Conservation (phyloP, 2,888 invertebrate genomes). For the Tiliacea aurago region DNA sequence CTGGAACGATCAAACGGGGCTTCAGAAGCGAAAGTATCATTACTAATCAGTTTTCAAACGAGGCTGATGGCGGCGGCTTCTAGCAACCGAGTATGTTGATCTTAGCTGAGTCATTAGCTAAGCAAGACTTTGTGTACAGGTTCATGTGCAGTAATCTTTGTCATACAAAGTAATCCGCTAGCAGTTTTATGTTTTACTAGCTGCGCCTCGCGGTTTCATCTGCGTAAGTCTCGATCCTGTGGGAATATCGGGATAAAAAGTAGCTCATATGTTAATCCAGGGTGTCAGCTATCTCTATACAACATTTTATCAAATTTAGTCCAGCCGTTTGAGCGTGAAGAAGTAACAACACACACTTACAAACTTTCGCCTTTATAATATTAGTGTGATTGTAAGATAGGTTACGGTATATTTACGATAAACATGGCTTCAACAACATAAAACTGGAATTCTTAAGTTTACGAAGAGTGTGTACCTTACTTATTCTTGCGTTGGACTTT, state of each 20-base stretch:
- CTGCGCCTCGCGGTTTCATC: too few relatives aligned
- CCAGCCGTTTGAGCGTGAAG: too few relatives aligned
- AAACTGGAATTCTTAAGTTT: neutral
- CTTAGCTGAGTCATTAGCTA: neutral
- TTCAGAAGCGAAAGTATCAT: constrained; percentile 10
- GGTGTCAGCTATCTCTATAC: too few relatives aligned
- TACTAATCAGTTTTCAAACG: constrained; percentile 5
- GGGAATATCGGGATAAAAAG: too few relatives aligned
- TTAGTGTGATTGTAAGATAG: too few relatives aligned
- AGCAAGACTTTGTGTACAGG: neutral
- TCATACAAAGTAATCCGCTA: constrained; percentile 18
- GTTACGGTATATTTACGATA: constrained; percentile 7
- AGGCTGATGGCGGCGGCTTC: neutral
- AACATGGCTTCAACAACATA: neutral
- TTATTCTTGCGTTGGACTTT: neutral
- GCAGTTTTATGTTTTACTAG: neutral
- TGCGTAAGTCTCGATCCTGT: too few relatives aligned
- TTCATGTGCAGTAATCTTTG: constrained; percentile 5
- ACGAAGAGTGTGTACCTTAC: too few relatives aligned
- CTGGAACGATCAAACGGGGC: neutral
- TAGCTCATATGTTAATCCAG: too few relatives aligned
- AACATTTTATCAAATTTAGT: too few relatives aligned
- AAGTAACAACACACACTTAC: too few relatives aligned
- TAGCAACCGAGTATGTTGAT: constrained; percentile 1
- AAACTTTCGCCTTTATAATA: too few relatives aligned